phyloP scores from a whole-genome alignment of 2,888 invertebrate genomes.

The Oscheius sp. region DNA sequence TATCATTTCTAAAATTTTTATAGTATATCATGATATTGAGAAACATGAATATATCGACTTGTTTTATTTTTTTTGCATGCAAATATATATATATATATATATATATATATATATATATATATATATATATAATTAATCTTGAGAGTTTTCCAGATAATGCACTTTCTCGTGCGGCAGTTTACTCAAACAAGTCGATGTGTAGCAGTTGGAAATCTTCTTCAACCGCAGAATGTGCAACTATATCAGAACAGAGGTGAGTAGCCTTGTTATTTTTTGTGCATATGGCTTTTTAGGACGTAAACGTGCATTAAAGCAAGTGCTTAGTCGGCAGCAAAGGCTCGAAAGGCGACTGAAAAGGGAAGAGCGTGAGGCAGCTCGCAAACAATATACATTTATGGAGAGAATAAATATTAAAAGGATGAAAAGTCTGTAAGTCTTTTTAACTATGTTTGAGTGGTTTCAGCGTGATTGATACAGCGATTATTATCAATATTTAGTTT shows the following conservation, averaged over 20 bases:
- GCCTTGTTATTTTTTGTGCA: background rate
- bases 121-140: background rate
- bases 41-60: too few species aligned
- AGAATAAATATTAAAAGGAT: slow-evolving; percentile 68
- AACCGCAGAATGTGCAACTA: slow-evolving; percentile 43
- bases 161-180: slow-evolving; percentile 41
- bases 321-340: slow-evolving; percentile 64
- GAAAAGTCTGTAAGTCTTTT: slow-evolving; percentile 61
- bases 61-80: too few species aligned
- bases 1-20: too few species aligned
- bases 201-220: slow-evolving; percentile 32
- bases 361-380: slow-evolving; percentile 68
- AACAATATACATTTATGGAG: slow-evolving; percentile 71
- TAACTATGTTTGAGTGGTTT: too few species aligned
- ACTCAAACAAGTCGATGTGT: slow-evolving; percentile 30
- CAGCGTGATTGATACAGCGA: too few species aligned
- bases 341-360: slow-evolving; percentile 67
- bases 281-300: slow-evolving; percentile 55
- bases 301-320: slow-evolving; percentile 64
- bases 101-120: background rate
- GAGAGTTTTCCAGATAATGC: slow-evolving; percentile 30
- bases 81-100: too few species aligned
- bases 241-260: slow-evolving; percentile 47
- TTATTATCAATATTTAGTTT: slow-evolving; percentile 42
- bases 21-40: too few species aligned